Conservation (phyloP, 1,140 invertebrate species). For the Phymastichus coffea region DNA sequence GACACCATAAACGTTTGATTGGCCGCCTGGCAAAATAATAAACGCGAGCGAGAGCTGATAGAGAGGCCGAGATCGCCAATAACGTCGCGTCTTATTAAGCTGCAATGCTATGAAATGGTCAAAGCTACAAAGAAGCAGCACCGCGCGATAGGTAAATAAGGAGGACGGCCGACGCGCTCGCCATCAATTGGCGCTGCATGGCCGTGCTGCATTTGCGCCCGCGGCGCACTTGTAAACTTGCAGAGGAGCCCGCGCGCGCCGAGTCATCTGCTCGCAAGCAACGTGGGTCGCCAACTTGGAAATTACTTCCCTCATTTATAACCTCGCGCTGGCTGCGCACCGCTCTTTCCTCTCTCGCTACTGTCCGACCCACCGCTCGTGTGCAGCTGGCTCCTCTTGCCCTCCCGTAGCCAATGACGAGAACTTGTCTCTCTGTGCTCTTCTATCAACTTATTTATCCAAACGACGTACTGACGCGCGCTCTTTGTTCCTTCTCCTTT, state of each 20-base stretch:
- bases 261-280: not conserved
- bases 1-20: no score
- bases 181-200: no score
- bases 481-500: not conserved
- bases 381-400: not conserved
- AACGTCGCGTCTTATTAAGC: no score
- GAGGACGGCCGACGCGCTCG: no score
- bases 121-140: not conserved
- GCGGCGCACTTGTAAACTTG: not conserved
- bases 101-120: no score
- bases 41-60: no score
- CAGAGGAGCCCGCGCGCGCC: not conserved
- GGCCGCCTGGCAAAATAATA: no score
- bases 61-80: no score
- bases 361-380: constrained; percentile 27
- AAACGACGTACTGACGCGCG: not conserved
- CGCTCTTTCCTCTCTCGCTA: no score
- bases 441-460: no score
- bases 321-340: constrained; percentile 23
- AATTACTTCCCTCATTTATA: constrained; percentile 48
- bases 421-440: no score
- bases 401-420: no score
- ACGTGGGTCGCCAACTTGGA: constrained; percentile 43
- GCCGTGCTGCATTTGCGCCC: not conserved
- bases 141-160: not conserved